These are phyloP conservation scores for Hirtodrosophila confusa DNA, from an alignment of 2,888 invertebrate genomes.

Conservation along the genomic window DNA sequence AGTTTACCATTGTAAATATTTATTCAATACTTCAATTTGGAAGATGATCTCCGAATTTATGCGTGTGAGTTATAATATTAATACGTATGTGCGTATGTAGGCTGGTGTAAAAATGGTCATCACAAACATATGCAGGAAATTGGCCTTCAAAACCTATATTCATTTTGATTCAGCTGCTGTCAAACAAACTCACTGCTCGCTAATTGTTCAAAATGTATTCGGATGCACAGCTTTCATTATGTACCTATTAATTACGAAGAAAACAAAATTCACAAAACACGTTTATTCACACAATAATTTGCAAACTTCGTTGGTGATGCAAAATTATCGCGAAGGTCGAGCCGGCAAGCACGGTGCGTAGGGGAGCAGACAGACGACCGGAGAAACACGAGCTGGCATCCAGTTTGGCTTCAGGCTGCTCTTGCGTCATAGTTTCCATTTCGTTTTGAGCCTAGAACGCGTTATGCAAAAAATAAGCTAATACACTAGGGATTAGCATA, in stretches of 20 bases:
- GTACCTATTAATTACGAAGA: conserved; percentile 71
- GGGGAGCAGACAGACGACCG: conserved; percentile 26
- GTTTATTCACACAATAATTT: conserved; percentile 48
- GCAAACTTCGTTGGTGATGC: conserved; percentile 65
- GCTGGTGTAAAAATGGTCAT: too few relatives aligned
- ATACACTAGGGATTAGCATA: conserved; percentile 21
- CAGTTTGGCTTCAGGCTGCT: conserved; percentile 30
- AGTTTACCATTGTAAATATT: background rate
- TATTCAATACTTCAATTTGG: background rate
- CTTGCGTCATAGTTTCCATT: conserved; percentile 74
- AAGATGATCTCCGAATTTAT: too few relatives aligned
- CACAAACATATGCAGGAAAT: conserved; percentile 34
- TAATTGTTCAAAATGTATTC: conserved; percentile 63
- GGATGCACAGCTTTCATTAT: conserved; percentile 71
- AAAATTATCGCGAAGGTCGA: conserved; percentile 63
- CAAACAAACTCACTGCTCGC: conserved; percentile 42
- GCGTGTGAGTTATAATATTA: background rate
- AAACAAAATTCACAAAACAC: conserved; percentile 59
- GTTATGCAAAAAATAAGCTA: conserved; percentile 41
- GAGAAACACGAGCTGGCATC: conserved; percentile 32
- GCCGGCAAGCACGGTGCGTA: conserved; percentile 39
- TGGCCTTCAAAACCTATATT: conserved; percentile 80
- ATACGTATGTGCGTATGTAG: background rate
- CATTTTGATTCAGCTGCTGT: conserved; percentile 68
- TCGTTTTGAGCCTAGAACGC: conserved; percentile 55